Base-by-base conservation (phyloP, 1,140 invertebrate species). In the Ceratosolen fusciceps region DNA sequence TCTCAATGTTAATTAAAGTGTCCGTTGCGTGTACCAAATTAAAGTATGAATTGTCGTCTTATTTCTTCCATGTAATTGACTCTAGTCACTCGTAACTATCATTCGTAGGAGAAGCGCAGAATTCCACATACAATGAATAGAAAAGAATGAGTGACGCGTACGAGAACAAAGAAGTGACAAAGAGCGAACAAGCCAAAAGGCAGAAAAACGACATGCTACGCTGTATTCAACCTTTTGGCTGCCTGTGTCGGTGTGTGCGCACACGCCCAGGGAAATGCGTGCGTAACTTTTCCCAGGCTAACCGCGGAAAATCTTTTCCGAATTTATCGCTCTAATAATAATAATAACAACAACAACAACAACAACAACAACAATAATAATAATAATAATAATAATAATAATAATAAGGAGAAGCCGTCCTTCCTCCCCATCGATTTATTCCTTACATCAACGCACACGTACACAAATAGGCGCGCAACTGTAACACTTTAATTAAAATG, bases 21-120 rank as follows among this genome's bases (percentile, higher is more conserved):
- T 79, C 77, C 49, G 72, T 79, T 79, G 77, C 77, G 77, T 79
- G 77, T 79, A 74, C 77, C 72, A 74, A 79, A 79, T 79, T 79
- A 79, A 79, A 79, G 71, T 74, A 79, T 70, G 77, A 74, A 74
- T 68, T 79, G 77, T 79, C 77, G 49, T 79, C 77, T 74, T 74
- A 72, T 79, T 79, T 73, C 77, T 49, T 47, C 16, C 58, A 24
- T 74, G 62, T 79, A 79, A 79, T 74, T 74, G 77, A 79, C 77
- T 74, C 70, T 37, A 58, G 43, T 79, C 77, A 73, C 43, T 73
- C 70, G 68, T 79, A 79, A 79, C 77, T 73, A 79, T 79, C 70
- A 79, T 43, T 79, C 73, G 49, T 43, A 43, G 70, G 77, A 37
- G 77, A 65, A 72, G 1, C 3, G 34, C 19, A 65, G 54, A 75